Evolutionary conservation across 1,140 invertebrate species (phyloP).

Genomic region (Drosophila aff.): DNA sequence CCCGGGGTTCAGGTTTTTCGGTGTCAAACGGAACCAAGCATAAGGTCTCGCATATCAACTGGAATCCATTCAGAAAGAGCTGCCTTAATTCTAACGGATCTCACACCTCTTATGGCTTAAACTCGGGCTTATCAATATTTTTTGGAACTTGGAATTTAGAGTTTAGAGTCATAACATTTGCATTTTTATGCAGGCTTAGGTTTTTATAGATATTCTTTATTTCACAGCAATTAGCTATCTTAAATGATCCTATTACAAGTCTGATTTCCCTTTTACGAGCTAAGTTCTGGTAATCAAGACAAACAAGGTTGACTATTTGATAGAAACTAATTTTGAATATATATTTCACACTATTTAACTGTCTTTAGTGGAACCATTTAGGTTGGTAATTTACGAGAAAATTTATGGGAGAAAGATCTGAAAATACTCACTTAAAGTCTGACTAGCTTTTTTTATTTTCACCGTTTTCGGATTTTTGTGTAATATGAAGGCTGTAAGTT

Average conservation of each 20-base stretch:
- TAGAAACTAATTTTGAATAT: not conserved
- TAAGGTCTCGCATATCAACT: constrained; percentile 34
- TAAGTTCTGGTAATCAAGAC: constrained; percentile 7
- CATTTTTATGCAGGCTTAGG: constrained; percentile 42
- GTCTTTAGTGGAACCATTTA: not conserved
- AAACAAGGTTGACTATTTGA: not conserved
- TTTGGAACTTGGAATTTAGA: not conserved
- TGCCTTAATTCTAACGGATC: constrained; percentile 54
- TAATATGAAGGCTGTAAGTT: not conserved
- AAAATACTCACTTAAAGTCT: not conserved
- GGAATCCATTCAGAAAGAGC: constrained; percentile 20
- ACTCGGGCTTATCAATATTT: constrained; percentile 47
- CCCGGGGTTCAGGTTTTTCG: constrained; percentile 37
- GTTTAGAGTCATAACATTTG: constrained; percentile 41
- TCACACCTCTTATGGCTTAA: constrained; percentile 28
- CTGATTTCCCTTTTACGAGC: constrained; percentile 19
- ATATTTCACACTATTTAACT: not conserved
- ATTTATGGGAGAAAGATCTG: not conserved
- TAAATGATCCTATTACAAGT: constrained; percentile 21
- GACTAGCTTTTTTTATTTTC: not conserved
- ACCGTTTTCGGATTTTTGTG: not conserved
- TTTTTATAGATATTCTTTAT: not conserved
- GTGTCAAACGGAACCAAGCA: constrained; percentile 35
- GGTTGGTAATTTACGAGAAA: constrained; percentile 4
- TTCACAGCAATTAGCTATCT: constrained; percentile 37